phyloP scores from a whole-genome alignment of 2,113 vertebrate genomes.

The Chionis minor region DNA sequence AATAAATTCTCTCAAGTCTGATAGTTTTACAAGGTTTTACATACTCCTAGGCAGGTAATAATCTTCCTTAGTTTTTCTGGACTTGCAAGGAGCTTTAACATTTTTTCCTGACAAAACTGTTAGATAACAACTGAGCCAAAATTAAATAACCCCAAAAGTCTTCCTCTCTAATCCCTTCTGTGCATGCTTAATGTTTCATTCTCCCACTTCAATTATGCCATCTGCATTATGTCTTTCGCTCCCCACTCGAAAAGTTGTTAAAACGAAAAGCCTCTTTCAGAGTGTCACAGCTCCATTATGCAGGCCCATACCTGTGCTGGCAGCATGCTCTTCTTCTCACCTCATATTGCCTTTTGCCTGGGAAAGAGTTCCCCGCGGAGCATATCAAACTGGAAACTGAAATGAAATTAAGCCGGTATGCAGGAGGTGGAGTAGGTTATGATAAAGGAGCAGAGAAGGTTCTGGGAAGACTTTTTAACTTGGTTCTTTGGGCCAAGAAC shows the following conservation, averaged over 20 bases:
- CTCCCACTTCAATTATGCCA: constrained; percentile 88
- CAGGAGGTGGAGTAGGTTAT: constrained; percentile 66
- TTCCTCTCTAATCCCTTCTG: constrained; percentile 73
- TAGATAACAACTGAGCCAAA: constrained; percentile 66
- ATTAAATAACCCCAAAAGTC: constrained; percentile 71
- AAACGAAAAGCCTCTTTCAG: constrained; percentile 82
- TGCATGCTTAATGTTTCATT: constrained; percentile 77
- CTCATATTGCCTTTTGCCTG: constrained; percentile 93
- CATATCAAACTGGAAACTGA: constrained; percentile 73
- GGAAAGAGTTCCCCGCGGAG: constrained; percentile 78
- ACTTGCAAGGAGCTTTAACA: constrained; percentile 36
- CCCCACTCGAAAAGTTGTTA: constrained; percentile 87
- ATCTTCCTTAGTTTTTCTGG: constrained; percentile 24
- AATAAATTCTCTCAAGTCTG: constrained; percentile 43
- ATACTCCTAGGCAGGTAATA: constrained; percentile 68
- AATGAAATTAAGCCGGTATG: constrained; percentile 78
- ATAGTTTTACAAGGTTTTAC: constrained; percentile 56
- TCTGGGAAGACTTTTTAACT: background rate
- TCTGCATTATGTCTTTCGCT: constrained; percentile 83
- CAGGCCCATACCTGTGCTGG: constrained; percentile 94
- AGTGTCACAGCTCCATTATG: constrained; percentile 83
- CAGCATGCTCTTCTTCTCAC: constrained; percentile 92
- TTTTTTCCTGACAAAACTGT: constrained; percentile 39
- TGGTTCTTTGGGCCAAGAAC: background rate
- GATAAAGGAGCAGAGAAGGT: constrained; percentile 35